Percentiles rank a stretch among this genome's conserved stretches.
Conservation (phyloP, 2,797 vertebrate species). For the Enteromius viviparus region DNA sequence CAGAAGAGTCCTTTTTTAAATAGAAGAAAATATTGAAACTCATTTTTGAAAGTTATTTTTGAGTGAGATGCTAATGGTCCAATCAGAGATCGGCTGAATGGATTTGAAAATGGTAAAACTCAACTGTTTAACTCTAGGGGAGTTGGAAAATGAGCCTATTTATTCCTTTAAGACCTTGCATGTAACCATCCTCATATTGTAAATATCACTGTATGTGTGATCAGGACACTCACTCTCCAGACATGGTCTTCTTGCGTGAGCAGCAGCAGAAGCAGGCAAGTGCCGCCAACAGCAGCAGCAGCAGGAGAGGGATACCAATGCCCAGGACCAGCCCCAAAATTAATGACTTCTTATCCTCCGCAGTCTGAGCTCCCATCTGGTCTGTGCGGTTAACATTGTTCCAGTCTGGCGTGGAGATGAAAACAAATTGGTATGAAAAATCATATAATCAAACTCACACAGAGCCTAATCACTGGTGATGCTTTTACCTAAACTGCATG, state of each 20-base stretch:
- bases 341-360: constrained; percentile 59
- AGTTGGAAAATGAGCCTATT: too few species aligned
- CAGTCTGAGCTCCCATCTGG: not conserved
- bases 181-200: not conserved
- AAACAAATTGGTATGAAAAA: not conserved
- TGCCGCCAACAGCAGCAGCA: constrained; percentile 75
- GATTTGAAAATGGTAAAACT: too few species aligned
- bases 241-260: constrained; percentile 72
- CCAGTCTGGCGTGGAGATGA: constrained; percentile 40
- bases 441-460: not conserved
- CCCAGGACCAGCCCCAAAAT: constrained; percentile 81
- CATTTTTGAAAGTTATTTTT: too few species aligned
- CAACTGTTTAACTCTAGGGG: too few species aligned
- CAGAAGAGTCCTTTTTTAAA: too few species aligned
- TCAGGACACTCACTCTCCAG: constrained; percentile 76
- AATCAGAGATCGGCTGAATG: too few species aligned
- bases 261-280: constrained; percentile 78
- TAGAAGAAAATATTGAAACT: too few species aligned
- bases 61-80: too few species aligned
- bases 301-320: constrained; percentile 80
- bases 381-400: constrained; percentile 1
- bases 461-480: not conserved
- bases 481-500: constrained; percentile 75
- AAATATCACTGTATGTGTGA: not conserved
- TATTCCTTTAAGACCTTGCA: not conserved